Evolutionary conservation across 2,797 vertebrate species (phyloP), one percentile per base, ranked within the genome.

Genomic region (Enteromius radiatus): DNA sequence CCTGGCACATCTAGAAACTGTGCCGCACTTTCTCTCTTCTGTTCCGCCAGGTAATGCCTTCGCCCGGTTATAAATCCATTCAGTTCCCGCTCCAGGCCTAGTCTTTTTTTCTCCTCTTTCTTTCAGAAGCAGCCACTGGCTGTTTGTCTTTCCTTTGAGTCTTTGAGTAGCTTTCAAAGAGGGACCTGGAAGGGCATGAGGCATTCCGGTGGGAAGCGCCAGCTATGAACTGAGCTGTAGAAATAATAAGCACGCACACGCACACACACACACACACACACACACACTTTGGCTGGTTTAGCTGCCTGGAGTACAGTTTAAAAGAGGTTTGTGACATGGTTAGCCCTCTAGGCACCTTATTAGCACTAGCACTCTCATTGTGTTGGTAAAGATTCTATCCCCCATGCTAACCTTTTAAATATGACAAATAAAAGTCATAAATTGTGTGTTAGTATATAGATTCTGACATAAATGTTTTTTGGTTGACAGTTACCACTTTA

Each of bases 141-240:
- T 69, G 68, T 70, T 65, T 68, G 76, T 81, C 76, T 70, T 56
- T 69, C 78, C 86, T 92, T 92, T 92, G 91, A 92, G 88, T 88
- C 86, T 92, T 92, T 92, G 91, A 92, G 89, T 88, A 65, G 81
- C 86, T 90, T 90, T 92, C 89, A 92, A 90, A 93, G 88, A 89
- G 86, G 85, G 84, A 91, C 90, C 91, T 92, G 92, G 91, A 91
- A 89, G 86, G 88, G 80, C 87, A 87, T 47, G 84, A 89, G 88
- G 87, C 88, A 84, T 85, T 88, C 88, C 91, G 91, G 91, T 89
- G 76, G 67, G 74, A 61, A 91, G 76, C 0, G 68, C 87, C 87
- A 86, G 88, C 90, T 76, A 91, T 86, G 82, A 78, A 90, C 84
- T 79, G 31, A 38, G 87, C 83, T 83, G 54, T 86, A 84, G 54